Conservation (phyloP, 2,888 invertebrate genomes). For the Lithophane ornitopus region DNA sequence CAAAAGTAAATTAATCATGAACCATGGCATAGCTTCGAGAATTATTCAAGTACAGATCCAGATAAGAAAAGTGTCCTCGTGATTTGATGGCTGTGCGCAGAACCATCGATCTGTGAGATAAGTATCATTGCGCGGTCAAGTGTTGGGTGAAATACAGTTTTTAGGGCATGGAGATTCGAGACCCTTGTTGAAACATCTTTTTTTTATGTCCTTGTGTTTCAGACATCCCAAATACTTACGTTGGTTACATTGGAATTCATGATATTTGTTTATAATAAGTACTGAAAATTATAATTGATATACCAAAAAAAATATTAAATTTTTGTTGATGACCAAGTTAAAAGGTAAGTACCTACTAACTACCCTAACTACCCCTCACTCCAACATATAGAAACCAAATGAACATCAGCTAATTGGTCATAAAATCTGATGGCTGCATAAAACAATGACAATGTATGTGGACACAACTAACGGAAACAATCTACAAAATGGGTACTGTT, state of each 20-base stretch:
- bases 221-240: neutral
- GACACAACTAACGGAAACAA: conserved; percentile 76
- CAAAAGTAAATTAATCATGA: neutral
- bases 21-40: neutral
- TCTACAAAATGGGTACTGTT: conserved; percentile 85
- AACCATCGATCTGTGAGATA: conserved; percentile 16
- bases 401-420: conserved; percentile 38
- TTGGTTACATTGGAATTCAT: neutral
- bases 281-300: neutral
- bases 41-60: neutral
- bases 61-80: neutral
- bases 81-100: neutral
- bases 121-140: conserved; percentile 25
- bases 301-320: too few species aligned
- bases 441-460: conserved; percentile 63
- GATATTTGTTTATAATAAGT: neutral
- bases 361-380: conserved; percentile 7
- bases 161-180: conserved; percentile 6
- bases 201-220: neutral
- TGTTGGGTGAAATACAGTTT: neutral
- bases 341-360: neutral
- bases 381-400: conserved; percentile 26
- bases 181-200: neutral
- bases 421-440: conserved; percentile 51
- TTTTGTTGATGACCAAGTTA: too few species aligned